Percentiles rank a stretch among this genome's conserved stretches.
Evolutionary conservation across 2,888 invertebrate species (phyloP).

Genomic region (Machimus rusticus): DNA sequence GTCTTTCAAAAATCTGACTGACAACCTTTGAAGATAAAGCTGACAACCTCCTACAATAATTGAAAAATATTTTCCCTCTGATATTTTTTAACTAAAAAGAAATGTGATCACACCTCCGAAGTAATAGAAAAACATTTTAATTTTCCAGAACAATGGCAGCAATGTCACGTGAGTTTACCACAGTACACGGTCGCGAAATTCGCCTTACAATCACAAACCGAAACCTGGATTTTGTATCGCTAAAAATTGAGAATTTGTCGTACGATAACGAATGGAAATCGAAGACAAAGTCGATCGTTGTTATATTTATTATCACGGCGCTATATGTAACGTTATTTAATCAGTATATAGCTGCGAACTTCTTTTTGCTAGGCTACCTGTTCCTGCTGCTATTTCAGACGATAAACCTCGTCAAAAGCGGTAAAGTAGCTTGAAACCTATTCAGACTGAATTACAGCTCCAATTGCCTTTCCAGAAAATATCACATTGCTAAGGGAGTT

Average conservation of each 20-base stretch:
- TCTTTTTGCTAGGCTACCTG: not conserved
- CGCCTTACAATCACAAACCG: conserved; percentile 41
- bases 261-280: conserved; percentile 46
- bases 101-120: not conserved
- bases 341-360: not conserved
- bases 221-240: conserved; percentile 47
- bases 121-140: not conserved
- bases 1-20: not conserved
- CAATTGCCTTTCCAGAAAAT: conserved; percentile 53
- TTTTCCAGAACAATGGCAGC: not conserved
- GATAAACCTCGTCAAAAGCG: conserved; percentile 11
- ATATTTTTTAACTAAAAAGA: not conserved
- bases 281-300: not conserved
- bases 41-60: not conserved
- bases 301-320: not conserved
- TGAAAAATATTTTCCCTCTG: not conserved
- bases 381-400: not conserved
- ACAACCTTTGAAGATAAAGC: too few species aligned
- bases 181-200: conserved; percentile 43
- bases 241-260: conserved; percentile 48
- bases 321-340: not conserved
- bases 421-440: not conserved
- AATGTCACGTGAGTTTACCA: not conserved
- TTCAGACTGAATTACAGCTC: not conserved
- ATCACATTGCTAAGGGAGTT: conserved; percentile 57